Base-by-base conservation (phyloP, 2,888 invertebrate species). In the Morpho deidamia region DNA sequence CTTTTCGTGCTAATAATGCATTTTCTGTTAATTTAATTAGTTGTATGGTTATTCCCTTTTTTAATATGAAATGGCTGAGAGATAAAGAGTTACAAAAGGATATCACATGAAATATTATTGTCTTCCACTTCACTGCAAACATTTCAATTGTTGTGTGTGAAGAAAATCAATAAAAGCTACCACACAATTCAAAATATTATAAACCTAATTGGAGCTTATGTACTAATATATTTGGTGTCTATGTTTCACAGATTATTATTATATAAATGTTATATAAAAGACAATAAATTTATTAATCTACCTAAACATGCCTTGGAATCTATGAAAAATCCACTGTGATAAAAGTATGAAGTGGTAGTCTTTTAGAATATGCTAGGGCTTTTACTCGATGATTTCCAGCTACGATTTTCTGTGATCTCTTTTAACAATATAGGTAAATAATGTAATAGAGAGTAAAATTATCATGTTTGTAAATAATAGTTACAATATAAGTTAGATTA, bases 401-500 rank as follows among this genome's bases (percentile, higher is more conserved):
- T 90, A 90, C 90, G 88, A 89, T 90, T 90, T 89, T 90, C 90
- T 90, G 90, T 90, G 90, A 90, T 90, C 90, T 90, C 90, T 90
- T 83, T 82, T 83, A 88, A 85, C 84, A 81, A 82, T 83, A 76
- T 87, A 87, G 82, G 74, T 83, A 82, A 81, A 81, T 83, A 81
- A 83, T 81, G 77, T 79, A 81, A 82, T 81, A 83, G 79, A 79
- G 70, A 81, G 72, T 68, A 78, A 81, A 69, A 70, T 74, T 79
- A 77, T 76, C 72, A 70, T 74, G 72, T 75, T 75, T 86, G 88
- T 88, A 88, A 81, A 88, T 88, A 88, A 76, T 78, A 83, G 65
- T 60, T 65, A 61, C 59, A 52, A 32, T 44, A 41, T 67, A 70
- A 69, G 66, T 56, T 81, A 80, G 71, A 59, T 55, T 39, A 83